phyloP scores from a whole-genome alignment of 2,113 vertebrate genomes.

The Lontra canadensis region DNA sequence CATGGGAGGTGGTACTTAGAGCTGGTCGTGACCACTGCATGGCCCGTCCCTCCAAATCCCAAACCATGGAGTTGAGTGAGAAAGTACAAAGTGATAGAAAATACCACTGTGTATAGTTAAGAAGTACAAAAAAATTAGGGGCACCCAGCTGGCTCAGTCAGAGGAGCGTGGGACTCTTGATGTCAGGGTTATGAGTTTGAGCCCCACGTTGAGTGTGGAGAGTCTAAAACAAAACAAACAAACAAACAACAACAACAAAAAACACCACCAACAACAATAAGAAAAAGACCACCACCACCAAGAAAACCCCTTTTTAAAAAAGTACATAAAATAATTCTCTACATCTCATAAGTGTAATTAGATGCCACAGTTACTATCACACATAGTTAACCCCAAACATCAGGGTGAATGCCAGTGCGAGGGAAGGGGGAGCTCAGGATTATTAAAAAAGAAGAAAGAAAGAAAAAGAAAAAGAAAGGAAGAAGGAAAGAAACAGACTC shows the following conservation, averaged over 20 bases:
- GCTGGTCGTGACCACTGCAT: accelerated
- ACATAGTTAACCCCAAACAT: accelerated
- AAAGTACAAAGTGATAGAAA: neutral
- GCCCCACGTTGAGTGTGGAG: neutral
- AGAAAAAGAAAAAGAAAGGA: too few species aligned
- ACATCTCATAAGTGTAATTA: accelerated
- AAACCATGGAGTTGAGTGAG: accelerated
- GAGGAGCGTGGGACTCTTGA: neutral
- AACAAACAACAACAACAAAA: too few species aligned
- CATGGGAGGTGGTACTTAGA: neutral
- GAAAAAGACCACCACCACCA: neutral
- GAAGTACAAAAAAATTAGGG: neutral
- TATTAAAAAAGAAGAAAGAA: neutral
- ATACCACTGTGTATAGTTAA: accelerated
- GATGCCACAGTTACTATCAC: neutral
- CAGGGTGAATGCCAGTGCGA: accelerated
- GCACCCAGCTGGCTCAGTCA: neutral
- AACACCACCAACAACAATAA: neutral
- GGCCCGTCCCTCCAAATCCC: accelerated
- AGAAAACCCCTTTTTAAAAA: neutral
- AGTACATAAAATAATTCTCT: neutral
- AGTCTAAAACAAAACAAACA: neutral
- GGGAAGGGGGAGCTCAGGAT: too few species aligned
- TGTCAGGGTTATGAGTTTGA: neutral
- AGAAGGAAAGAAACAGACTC: too few species aligned